These are phyloP conservation scores for Saccopteryx bilineata DNA, from an alignment of 2,113 vertebrate species.

Conservation along the genomic window DNA sequence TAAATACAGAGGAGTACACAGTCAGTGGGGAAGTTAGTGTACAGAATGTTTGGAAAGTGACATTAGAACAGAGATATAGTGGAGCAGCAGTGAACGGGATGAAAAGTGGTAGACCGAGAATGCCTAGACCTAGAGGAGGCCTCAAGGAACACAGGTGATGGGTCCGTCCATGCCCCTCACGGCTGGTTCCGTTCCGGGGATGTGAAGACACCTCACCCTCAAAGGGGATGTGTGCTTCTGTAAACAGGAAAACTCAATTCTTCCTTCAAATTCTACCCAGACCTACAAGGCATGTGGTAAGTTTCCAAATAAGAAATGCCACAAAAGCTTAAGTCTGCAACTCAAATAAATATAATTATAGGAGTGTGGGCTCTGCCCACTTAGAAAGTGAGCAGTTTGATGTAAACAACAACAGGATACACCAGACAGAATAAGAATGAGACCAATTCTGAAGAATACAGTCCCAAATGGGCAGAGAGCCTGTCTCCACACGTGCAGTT, in stretches of 20 bases:
- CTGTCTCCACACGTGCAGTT: not conserved
- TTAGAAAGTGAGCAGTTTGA: not conserved
- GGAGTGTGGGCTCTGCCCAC: not conserved
- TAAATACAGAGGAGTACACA: not conserved
- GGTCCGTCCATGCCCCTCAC: rapidly evolving
- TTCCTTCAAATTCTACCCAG: not conserved
- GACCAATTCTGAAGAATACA: not conserved
- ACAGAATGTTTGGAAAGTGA: not conserved
- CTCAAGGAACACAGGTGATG: not conserved
- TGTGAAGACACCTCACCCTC: not conserved
- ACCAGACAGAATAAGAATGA: not conserved
- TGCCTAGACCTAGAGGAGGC: not conserved
- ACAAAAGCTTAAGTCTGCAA: not conserved
- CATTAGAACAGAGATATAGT: not conserved
- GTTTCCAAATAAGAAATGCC: not conserved
- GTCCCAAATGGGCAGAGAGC: not conserved
- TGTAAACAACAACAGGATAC: conserved; percentile 47
- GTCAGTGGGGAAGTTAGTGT: not conserved
- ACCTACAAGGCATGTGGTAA: not conserved
- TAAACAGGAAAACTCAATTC: not conserved
- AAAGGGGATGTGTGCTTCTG: not conserved
- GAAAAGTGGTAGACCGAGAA: not conserved
- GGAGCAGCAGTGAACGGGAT: not conserved
- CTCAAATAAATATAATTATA: conserved; percentile 36
- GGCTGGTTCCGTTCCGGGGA: not conserved